These are phyloP conservation scores for Phaethornis superciliosus DNA, from an alignment of 2,113 vertebrate genomes.

Conservation along the genomic window DNA sequence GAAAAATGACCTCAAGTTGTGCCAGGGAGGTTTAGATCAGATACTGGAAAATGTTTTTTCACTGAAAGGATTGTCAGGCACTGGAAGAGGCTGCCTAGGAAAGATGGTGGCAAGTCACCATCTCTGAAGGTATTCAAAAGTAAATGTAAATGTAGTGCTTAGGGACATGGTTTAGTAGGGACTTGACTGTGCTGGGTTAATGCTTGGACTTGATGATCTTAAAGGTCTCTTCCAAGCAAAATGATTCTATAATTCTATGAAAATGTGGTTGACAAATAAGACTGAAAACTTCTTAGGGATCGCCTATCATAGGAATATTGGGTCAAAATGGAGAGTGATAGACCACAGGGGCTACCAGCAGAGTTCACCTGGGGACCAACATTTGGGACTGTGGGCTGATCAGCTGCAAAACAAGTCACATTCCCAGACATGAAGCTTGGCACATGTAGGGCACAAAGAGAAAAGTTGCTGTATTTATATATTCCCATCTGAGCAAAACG, in stretches of 20 bases:
- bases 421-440: background rate
- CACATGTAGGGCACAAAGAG: background rate
- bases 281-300: background rate
- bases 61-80: no score
- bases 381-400: rapidly evolving
- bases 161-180: no score
- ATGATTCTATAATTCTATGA: background rate
- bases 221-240: no score
- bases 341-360: background rate
- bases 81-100: no score
- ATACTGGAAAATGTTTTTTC: no score
- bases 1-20: no score
- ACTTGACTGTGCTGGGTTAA: no score
- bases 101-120: no score
- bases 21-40: no score
- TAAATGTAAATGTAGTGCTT: no score
- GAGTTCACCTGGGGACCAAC: background rate
- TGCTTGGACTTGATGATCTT: no score
- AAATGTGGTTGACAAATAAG: background rate
- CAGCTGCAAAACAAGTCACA: background rate
- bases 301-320: background rate
- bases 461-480: background rate
- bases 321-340: background rate
- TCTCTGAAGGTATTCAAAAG: no score
- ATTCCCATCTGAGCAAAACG: background rate